phyloP scores from a whole-genome alignment of 2,797 vertebrate species.

The Lithobates sylvaticus region DNA sequence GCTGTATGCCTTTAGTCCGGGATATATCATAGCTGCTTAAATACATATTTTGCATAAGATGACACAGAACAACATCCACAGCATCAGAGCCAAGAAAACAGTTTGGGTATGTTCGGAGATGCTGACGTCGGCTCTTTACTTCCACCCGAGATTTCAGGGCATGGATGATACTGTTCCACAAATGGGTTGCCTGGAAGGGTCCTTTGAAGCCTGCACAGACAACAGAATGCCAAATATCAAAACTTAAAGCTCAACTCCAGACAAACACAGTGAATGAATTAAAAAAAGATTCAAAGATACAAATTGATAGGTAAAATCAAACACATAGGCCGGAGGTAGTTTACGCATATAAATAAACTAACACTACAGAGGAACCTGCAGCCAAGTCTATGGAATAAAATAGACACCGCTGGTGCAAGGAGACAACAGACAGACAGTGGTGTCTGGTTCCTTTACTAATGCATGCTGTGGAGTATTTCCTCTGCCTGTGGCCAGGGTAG shows the following conservation, averaged over 20 bases:
- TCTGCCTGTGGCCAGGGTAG: no score
- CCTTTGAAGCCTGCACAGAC: conserved; percentile 64
- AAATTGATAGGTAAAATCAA: no score
- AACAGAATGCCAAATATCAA: neutral
- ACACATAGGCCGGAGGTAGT: no score
- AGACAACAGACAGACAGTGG: no score
- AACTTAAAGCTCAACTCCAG: no score
- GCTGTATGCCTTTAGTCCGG: conserved; percentile 80
- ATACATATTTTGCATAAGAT: conserved; percentile 86
- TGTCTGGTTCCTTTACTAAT: no score
- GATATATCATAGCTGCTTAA: conserved; percentile 85
- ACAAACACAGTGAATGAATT: neutral
- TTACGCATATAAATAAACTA: no score
- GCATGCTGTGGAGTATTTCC: no score
- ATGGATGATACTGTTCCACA: conserved; percentile 87
- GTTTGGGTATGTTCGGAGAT: conserved; percentile 77
- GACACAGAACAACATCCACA: conserved; percentile 85
- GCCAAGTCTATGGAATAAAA: no score
- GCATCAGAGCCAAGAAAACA: conserved; percentile 85
- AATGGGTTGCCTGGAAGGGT: conserved; percentile 84
- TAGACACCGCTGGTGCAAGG: no score
- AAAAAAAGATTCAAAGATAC: no score
- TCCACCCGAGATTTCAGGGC: conserved; percentile 84
- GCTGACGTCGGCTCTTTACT: conserved; percentile 78
- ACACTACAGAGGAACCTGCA: no score